Conservation (phyloP, 2,113 vertebrate species). For the Brienomyrus longianalis region DNA sequence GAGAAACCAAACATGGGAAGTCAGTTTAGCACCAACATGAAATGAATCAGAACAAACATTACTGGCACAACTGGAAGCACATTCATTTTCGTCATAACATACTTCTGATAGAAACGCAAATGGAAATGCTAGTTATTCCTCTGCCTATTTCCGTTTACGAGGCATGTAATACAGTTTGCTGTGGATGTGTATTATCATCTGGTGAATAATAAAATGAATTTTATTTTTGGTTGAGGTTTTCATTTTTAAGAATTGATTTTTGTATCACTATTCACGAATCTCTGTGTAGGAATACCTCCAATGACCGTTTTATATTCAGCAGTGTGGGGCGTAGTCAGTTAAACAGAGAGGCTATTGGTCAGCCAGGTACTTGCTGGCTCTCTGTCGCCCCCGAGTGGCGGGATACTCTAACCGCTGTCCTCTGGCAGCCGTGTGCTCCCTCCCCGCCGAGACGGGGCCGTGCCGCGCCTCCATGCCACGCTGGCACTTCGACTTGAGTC, state of each 20-base stretch:
- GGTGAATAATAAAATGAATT: not conserved
- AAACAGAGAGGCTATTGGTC: not conserved
- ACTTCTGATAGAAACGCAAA: not conserved
- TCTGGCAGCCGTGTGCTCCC: conserved; percentile 92
- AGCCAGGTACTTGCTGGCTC: not conserved
- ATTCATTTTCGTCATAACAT: not conserved
- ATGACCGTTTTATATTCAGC: not conserved
- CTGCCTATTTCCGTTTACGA: not conserved
- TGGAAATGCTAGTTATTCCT: not conserved
- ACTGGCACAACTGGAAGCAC: not conserved
- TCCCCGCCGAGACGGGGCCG: conserved; percentile 83
- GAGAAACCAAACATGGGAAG: not conserved
- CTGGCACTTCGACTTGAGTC: conserved; percentile 86
- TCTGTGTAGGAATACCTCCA: not conserved
- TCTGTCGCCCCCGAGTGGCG: conserved; percentile 3
- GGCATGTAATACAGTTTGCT: not conserved
- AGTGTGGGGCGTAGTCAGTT: not conserved
- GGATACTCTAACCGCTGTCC: conserved; percentile 21
- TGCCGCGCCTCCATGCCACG: conserved; percentile 88
- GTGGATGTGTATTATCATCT: not conserved
- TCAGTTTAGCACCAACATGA: not conserved
- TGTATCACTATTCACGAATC: not conserved
- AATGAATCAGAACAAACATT: not conserved
- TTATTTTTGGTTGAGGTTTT: not conserved
- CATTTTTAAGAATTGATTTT: not conserved